Evolutionary conservation across 2,888 invertebrate species (phyloP).

Genomic region (Fragum fragum): DNA sequence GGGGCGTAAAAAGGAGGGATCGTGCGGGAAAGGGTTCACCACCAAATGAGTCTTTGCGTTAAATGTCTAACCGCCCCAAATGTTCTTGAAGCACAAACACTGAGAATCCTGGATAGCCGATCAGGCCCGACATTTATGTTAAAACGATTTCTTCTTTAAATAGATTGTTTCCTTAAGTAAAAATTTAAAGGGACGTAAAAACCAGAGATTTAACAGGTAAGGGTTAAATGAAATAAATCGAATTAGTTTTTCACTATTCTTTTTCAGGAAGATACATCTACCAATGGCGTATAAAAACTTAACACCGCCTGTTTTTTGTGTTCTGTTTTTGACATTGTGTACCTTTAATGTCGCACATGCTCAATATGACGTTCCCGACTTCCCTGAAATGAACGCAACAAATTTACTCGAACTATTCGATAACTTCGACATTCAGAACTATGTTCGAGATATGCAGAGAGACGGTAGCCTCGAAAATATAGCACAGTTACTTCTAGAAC

Average conservation of each 20-base stretch:
- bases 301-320: background rate
- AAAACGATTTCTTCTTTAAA: too few relatives aligned
- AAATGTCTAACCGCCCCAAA: too few relatives aligned
- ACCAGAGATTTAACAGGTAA: too few relatives aligned
- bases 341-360: background rate
- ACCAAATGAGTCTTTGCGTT: too few relatives aligned
- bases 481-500: background rate
- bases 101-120: too few relatives aligned
- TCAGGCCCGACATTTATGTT: too few relatives aligned
- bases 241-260: too few relatives aligned
- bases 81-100: too few relatives aligned
- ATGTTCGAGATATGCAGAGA: background rate
- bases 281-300: background rate
- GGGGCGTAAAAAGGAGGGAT: background rate
- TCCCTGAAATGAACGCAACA: background rate
- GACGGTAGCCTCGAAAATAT: background rate
- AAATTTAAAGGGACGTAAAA: too few relatives aligned
- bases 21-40: background rate
- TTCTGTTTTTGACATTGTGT: background rate
- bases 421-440: constrained; percentile 3
- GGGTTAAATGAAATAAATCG: too few relatives aligned
- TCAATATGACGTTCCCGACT: background rate
- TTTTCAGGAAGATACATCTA: background rate
- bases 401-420: background rate
- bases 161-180: too few relatives aligned